A percentile compares a stretch with the other conserved stretches of the same genome.
Evolutionary conservation across 1,140 invertebrate species (phyloP).

Genomic region (Dendrolimus punctatus): DNA sequence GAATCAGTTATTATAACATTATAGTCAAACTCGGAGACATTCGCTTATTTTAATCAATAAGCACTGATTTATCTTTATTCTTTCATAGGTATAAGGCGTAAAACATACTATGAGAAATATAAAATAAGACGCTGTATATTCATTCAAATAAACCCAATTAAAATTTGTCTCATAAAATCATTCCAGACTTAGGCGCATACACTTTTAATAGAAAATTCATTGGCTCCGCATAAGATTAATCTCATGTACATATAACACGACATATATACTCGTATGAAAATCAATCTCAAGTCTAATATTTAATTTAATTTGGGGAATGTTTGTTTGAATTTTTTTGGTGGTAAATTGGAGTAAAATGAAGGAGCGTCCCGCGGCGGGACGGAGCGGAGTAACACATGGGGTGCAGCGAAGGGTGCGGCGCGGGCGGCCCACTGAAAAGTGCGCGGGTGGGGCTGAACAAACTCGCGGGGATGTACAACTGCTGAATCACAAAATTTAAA

Average conservation of each 20-base stretch:
- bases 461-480: slow-evolving; percentile 66
- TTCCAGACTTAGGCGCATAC: neutral
- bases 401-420: slow-evolving; percentile 69
- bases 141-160: too few relatives aligned
- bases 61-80: too few relatives aligned
- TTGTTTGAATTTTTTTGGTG: slow-evolving; percentile 68
- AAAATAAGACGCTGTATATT: too few relatives aligned
- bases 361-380: slow-evolving; percentile 64
- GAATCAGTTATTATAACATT: too few relatives aligned
- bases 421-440: slow-evolving; percentile 67
- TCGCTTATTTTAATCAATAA: too few relatives aligned
- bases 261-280: neutral
- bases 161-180: too few relatives aligned
- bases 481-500: slow-evolving; percentile 4
- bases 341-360: slow-evolving; percentile 71
- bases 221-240: too few relatives aligned
- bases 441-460: slow-evolving; percentile 69
- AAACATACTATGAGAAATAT: too few relatives aligned
- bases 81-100: too few relatives aligned
- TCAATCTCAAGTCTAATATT: slow-evolving; percentile 13
- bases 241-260: neutral
- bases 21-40: too few relatives aligned
- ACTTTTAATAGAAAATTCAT: too few relatives aligned
- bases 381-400: slow-evolving; percentile 69
- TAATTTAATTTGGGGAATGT: slow-evolving; percentile 48